Evolutionary conservation across 2,888 invertebrate species (phyloP), one percentile per base, ranked within the genome.

Genomic region (Axea sp.): DNA sequence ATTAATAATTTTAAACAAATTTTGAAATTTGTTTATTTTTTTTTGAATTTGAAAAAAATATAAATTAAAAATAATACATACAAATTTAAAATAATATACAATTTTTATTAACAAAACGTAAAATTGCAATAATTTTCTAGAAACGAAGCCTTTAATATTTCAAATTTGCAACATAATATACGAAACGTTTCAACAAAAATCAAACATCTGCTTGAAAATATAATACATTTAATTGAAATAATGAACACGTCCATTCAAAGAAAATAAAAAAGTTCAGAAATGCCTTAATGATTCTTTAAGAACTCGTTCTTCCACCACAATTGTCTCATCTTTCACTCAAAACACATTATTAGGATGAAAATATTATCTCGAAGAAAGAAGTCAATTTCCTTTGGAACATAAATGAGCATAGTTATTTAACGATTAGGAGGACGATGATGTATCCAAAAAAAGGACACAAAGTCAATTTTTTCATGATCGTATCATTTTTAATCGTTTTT

Each of bases 381-480:
- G 68, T 62, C 68, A 62, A 68, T 68, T 68, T 68, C 30, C 64
- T 62, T 39, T 33, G 31, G 49, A 64, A 45, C 68, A 37, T 43
- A 68, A 74, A 64, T 72, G 62, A 57, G 49, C 47, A 65, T 82
- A 81, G 84, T 85, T 85, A 85, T 85, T 84, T 83, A 80, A 79
- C 83, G 84, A 85, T 85, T 85, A 85, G 82, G 80, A 74, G 49
- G 69, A 80, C 71, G 76, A 73, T 59, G 62, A 41, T 31, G 75
- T 15, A 14, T 26, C 17, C 24, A 60, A 47, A 47, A 37, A 53
- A 51, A 62, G 55, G 19, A 74, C 67, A 65, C 71, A 59, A 68
- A 77, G 60, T 73, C 43, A 47, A 47, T 51, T 51, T 45, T 64
- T 64, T 37, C 41, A 39, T 22, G 3, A 43, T 11, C 9, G 7